A percentile compares a stretch with the other conserved stretches of the same genome.
Evolutionary conservation across 2,888 invertebrate genomes (phyloP).

Genomic region (Caenorhabditis wallacei): DNA sequence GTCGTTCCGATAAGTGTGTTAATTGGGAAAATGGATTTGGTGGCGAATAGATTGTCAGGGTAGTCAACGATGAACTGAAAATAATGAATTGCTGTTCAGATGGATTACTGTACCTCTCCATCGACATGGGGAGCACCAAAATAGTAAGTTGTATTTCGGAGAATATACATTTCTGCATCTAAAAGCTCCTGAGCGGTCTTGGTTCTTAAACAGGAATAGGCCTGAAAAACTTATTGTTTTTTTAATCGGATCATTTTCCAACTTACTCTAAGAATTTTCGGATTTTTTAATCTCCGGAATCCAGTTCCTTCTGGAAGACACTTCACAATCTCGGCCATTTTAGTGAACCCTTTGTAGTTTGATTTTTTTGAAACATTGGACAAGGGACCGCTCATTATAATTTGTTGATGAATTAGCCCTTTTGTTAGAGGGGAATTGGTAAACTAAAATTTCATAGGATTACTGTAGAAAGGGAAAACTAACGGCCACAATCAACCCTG

Average conservation of each 20-base stretch:
- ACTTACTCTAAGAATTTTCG: neutral
- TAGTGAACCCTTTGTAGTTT: slow-evolving; percentile 40
- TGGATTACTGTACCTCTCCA: slow-evolving; percentile 1
- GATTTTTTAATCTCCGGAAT: slow-evolving; percentile 11
- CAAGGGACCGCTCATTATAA: slow-evolving; percentile 50
- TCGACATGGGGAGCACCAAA: slow-evolving; percentile 48
- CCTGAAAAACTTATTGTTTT: neutral
- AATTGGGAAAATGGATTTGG: slow-evolving; percentile 7
- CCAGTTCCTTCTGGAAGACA: slow-evolving; percentile 24
- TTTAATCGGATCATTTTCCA: neutral
- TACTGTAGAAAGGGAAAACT: neutral
- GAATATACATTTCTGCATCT: slow-evolving; percentile 13
- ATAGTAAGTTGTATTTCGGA: slow-evolving; percentile 18
- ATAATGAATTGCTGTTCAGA: neutral
- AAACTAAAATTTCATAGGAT: slow-evolving; percentile 1
- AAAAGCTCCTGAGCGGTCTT: slow-evolving; percentile 5
- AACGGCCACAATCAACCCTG: slow-evolving; percentile 31
- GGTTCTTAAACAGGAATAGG: slow-evolving; percentile 31
- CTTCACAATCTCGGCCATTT: slow-evolving; percentile 10
- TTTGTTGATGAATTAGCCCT: slow-evolving; percentile 51
- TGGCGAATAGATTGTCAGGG: neutral
- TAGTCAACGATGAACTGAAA: slow-evolving; percentile 46
- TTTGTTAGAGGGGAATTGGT: slow-evolving; percentile 32
- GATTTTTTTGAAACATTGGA: slow-evolving; percentile 2
- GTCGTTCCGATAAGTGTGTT: slow-evolving; percentile 53